Evolutionary conservation across 2,888 invertebrate species (phyloP), one percentile per base, ranked within the genome.

Genomic region (Anthrax anthrax): DNA sequence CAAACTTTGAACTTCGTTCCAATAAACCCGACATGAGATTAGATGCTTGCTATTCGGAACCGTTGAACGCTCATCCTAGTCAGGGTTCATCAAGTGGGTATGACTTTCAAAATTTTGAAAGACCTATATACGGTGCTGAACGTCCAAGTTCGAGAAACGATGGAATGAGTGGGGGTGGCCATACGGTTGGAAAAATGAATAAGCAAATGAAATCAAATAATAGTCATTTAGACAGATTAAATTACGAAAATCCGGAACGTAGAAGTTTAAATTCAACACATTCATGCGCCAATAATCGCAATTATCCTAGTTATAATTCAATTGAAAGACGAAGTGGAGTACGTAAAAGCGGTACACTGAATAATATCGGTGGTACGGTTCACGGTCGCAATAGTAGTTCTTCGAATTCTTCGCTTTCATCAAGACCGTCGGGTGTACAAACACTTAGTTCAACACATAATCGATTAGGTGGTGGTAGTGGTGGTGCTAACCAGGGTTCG

Each of bases 61-160:
- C 68, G 13, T 51, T 66, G 16, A 57, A 56, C 48, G 44, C 50
- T 1, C 36, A 36, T 36, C 44, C 9, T 39, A 39, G 39, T 19
- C 18, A 41, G 27, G 43, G 39, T 4, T 27, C 37, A 29, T 23
- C 39, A 19, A 32, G 36, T 2, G 40, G 36, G 5, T 68, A 61
- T 51, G 67, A 68, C 39, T 77, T 77, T 53, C 78, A 79, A 41
- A 73, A 73, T 51, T 74, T 75, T 52, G 81, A 82, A 54, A 70
- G 80, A 36, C 77, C 78, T 3, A 70, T 72, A 47, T 72, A 73
- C 51, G 41, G 45, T 27, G 37, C 38, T 18, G 44, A 50, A 13
- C 45, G 49, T 10, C 42, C 48, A 12, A 48, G 16, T 41, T 47
- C 44, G 1, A 57, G 56, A 10, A 56, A 53, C 39, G 50, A 49